A percentile compares a stretch with the other conserved stretches of the same genome.
These are phyloP conservation scores for Notiomystis cincta DNA, from an alignment of 2,113 vertebrate genomes.

Conservation along the genomic window DNA sequence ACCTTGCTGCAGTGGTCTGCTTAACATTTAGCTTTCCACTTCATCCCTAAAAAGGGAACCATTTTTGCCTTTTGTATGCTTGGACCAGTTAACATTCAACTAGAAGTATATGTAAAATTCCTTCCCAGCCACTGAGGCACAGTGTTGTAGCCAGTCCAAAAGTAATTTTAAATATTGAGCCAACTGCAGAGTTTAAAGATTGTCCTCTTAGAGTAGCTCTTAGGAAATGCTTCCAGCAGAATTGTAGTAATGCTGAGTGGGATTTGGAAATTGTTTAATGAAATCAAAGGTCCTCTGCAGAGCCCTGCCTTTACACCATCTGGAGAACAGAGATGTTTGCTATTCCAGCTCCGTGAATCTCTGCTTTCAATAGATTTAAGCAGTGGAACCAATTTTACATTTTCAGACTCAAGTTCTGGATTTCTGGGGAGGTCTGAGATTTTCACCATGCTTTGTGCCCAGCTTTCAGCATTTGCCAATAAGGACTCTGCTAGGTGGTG, in stretches of 20 bases:
- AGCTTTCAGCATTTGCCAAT: background rate
- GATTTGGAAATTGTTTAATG: background rate
- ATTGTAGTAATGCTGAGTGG: background rate
- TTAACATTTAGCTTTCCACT: background rate
- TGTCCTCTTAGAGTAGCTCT: background rate
- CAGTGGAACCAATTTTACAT: background rate
- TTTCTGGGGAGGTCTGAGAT: background rate
- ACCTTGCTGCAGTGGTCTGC: background rate
- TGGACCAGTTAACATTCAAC: background rate
- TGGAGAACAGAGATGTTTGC: background rate
- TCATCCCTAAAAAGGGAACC: background rate
- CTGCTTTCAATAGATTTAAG: background rate
- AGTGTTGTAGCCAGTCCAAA: background rate
- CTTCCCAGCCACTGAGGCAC: background rate
- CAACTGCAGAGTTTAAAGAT: background rate
- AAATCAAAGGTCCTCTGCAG: background rate
- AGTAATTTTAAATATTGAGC: background rate
- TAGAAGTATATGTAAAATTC: background rate
- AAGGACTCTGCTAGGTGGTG: background rate
- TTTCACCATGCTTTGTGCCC: background rate
- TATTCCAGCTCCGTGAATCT: background rate
- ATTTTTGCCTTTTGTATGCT: background rate
- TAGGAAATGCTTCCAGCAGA: background rate
- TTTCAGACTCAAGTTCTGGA: background rate
- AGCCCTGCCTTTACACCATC: background rate